These are phyloP conservation scores for Brachionus rubens DNA, from an alignment of 1,140 invertebrate genomes.

Conservation along the genomic window DNA sequence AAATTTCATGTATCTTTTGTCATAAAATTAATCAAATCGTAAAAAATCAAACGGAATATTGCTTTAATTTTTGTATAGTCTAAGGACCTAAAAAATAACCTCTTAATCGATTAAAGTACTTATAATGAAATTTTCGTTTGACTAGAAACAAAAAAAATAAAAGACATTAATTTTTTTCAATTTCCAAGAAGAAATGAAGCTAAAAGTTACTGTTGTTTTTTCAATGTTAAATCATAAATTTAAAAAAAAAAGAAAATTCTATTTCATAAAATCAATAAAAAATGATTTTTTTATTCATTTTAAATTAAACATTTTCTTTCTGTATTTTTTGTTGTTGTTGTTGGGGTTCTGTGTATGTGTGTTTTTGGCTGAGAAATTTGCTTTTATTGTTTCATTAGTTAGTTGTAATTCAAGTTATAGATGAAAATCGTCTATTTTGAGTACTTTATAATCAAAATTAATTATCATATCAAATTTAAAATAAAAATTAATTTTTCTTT, in stretches of 20 bases:
- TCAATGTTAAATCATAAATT: neutral
- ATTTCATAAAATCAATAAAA: slow-evolving; percentile 23
- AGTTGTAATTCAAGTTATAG: slow-evolving; percentile 2
- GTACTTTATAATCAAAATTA: neutral
- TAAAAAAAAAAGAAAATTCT: neutral
- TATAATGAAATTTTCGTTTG: too few species aligned
- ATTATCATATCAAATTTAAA: neutral
- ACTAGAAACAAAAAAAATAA: too few species aligned
- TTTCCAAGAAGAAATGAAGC: neutral
- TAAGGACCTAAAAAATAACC: too few species aligned
- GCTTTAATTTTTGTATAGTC: too few species aligned
- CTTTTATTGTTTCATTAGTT: slow-evolving; percentile 38
- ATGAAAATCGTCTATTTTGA: neutral
- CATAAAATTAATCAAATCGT: too few species aligned
- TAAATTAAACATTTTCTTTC: slow-evolving; percentile 12
- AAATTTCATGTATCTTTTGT: too few species aligned
- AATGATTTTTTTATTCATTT: slow-evolving; percentile 19
- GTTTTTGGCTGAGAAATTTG: neutral
- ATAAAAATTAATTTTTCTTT: too few species aligned
- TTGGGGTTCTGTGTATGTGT: too few species aligned
- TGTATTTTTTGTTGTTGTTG: neutral
- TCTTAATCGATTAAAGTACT: too few species aligned
- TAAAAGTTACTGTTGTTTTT: neutral
- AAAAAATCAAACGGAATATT: too few species aligned
- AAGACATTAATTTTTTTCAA: too few species aligned